phyloP scores from a whole-genome alignment of 2,113 vertebrate genomes.

The Dicaeum eximium region DNA sequence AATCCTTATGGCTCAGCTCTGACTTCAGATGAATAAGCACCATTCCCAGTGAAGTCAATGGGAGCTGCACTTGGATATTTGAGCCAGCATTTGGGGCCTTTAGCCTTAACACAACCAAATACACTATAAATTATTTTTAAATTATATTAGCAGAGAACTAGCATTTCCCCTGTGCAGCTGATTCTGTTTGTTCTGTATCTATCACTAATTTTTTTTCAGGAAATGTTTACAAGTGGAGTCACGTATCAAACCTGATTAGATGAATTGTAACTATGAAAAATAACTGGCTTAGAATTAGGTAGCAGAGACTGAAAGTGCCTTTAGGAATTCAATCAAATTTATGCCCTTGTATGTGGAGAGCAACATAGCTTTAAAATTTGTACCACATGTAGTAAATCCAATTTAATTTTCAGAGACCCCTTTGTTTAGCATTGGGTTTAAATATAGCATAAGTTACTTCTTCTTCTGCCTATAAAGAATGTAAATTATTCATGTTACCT shows the following conservation, averaged over 20 bases:
- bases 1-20: background rate
- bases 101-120: background rate
- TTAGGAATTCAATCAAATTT: conserved; percentile 35
- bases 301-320: conserved; percentile 1
- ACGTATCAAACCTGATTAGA: background rate
- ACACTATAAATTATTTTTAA: background rate
- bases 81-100: background rate
- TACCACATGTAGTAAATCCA: conserved; percentile 3
- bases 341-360: background rate
- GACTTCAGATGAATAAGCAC: background rate
- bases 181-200: background rate
- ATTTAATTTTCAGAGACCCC: conserved; percentile 31
- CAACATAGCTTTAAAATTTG: conserved; percentile 42
- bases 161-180: background rate
- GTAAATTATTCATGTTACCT: conserved; percentile 57
- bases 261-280: conserved; percentile 1
- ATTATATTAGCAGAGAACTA: background rate
- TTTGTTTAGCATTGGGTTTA: conserved; percentile 48
- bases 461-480: conserved; percentile 18
- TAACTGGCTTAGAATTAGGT: background rate
- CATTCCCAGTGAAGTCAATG: background rate
- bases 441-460: conserved; percentile 29
- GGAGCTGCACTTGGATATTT: background rate
- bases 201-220: background rate
- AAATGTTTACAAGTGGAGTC: conserved; percentile 1